Evolutionary conservation across 2,113 vertebrate genomes (phyloP).

Genomic region (Natator depressus): DNA sequence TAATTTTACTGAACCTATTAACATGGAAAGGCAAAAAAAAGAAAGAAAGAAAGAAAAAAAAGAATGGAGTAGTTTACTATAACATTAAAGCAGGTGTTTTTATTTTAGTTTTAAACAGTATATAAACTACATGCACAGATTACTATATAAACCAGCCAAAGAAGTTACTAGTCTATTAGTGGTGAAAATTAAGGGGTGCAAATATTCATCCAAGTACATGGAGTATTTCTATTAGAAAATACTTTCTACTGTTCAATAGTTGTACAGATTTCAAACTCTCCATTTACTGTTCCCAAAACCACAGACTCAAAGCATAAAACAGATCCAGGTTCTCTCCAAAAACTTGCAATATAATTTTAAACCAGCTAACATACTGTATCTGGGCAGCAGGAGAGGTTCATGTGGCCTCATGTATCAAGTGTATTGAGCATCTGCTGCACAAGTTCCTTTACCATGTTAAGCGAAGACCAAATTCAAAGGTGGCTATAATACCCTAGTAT

Average conservation of each 20-base stretch:
- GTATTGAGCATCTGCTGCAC: not conserved
- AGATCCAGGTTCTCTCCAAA: not conserved
- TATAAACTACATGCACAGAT: not conserved
- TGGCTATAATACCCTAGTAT: not conserved
- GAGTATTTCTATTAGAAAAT: not conserved
- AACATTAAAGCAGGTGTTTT: not conserved
- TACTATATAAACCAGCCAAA: not conserved
- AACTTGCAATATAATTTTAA: not conserved
- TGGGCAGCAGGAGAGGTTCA: not conserved
- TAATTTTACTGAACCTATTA: not conserved
- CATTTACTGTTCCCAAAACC: accelerated
- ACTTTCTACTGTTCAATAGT: not conserved
- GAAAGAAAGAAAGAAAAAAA: not conserved
- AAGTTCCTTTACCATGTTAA: too few species aligned
- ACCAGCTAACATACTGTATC: not conserved
- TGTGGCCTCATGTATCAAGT: not conserved
- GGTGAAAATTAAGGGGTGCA: not conserved
- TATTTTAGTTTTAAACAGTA: not conserved
- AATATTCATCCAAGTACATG: not conserved
- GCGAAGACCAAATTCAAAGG: not conserved
- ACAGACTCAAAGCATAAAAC: not conserved
- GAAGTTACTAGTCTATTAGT: not conserved
- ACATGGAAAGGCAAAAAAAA: not conserved
- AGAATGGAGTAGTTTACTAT: not conserved
- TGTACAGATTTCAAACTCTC: not conserved